Evolutionary conservation across 2,888 invertebrate species (phyloP).

Genomic region (Sarcophaga rosellei): DNA sequence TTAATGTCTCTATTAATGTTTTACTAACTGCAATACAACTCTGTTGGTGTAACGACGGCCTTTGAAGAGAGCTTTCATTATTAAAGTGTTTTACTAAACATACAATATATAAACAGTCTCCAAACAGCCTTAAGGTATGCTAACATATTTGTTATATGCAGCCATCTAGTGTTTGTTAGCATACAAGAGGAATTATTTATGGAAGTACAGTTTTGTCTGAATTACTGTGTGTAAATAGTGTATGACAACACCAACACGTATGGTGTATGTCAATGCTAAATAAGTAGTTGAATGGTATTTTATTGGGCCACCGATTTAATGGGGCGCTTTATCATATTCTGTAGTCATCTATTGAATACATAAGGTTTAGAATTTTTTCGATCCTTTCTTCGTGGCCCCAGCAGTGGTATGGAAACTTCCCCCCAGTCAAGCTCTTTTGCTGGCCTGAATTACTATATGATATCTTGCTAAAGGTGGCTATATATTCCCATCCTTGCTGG

Average conservation of each 20-base stretch:
- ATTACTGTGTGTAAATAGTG: neutral
- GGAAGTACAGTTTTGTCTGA: neutral
- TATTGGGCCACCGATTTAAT: no score
- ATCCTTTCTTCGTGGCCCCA: no score
- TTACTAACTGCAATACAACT: constrained; percentile 22
- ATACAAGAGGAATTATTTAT: neutral
- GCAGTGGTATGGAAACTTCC: no score
- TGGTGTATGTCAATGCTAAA: neutral
- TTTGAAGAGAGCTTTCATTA: neutral
- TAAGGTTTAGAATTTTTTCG: no score
- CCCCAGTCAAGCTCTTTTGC: no score
- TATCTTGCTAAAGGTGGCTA: no score
- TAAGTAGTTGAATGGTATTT: no score
- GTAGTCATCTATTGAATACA: no score
- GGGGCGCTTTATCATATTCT: no score
- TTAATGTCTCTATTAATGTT: no score
- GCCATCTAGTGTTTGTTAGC: neutral
- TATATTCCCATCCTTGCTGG: no score
- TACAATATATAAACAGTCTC: neutral
- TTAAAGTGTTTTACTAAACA: constrained; percentile 24
- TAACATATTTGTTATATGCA: accelerated
- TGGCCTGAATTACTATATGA: no score
- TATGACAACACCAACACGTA: neutral
- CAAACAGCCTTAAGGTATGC: neutral
- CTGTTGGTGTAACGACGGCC: constrained; percentile 46